Base-by-base conservation (phyloP, 2,113 vertebrate species). In the Mormyrus iriodes region DNA sequence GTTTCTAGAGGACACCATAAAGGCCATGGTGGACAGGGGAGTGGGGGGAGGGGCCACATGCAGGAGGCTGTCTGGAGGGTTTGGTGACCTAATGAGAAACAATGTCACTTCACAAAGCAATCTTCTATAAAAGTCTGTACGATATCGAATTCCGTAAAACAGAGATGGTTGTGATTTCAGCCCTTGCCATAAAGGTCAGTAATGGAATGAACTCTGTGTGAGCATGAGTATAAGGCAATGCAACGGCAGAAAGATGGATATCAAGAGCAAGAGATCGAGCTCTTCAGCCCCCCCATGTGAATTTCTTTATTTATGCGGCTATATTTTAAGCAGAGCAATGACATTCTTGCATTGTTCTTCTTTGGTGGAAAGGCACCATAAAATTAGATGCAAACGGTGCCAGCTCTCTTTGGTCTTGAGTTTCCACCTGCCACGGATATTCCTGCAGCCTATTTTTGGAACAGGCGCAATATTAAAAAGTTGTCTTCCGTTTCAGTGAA, bases 361-460 rank as follows among this genome's bases (percentile, higher is more conserved):
- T 8, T 27, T 6, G 3, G 5, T 79, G 42, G 61, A n/a, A 10
- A 31, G 51, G 79, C 13, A 48, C 31, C 53, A 44, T 42, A n/a
- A 89, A 87, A 12, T 55, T 27, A 82, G 48, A 52, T 35, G 10
- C 49, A 55, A 52, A 24, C 4, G 13, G 48, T 39, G 69, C 35
- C 21, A 27, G 35, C 35, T 52, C 42, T 55, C 52, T 27, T 88
- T 48, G 0, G 46, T 82, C 27, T 82, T n/a, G 17, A 58, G 12
- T 27, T 10, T 79, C 46, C 44, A 35, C 48, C 31, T 53, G 48
- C 17, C 65, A 10, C 5, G 5, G 17, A 86, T 86, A 42, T 86
- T 88, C 42, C 86, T 52, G 52, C 46, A 9, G 31, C 39, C 88
- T 89, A 89, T 89, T 89, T 84, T 89, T 42, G 52, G 88, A 89